A percentile compares a stretch with the other conserved stretches of the same genome.
phyloP scores from a whole-genome alignment of 1,140 invertebrate genomes.

The Heliconius eleuchia region DNA sequence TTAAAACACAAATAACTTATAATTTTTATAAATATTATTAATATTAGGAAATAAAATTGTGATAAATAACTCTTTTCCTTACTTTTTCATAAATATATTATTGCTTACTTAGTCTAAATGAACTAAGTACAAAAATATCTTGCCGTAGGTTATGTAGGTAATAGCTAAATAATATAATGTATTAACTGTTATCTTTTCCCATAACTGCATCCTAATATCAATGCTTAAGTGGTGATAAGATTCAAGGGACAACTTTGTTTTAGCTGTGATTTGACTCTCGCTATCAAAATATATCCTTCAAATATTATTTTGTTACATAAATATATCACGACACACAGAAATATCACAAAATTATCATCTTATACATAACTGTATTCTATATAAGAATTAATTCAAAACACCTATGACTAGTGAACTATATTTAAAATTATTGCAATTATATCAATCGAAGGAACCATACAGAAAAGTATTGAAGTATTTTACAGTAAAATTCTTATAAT shows the following conservation, averaged over 20 bases:
- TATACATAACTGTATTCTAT: not conserved
- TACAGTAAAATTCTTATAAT: too few relatives aligned
- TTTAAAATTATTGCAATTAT: not conserved
- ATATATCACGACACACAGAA: slow-evolving; percentile 54
- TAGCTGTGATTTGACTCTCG: too few relatives aligned
- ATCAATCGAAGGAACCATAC: not conserved
- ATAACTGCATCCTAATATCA: too few relatives aligned
- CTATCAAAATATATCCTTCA: too few relatives aligned
- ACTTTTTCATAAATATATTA: not conserved
- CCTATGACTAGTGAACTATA: slow-evolving; percentile 16
- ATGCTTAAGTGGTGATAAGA: not conserved
- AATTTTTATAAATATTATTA: not conserved
- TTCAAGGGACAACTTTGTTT: too few relatives aligned
- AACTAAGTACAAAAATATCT: slow-evolving; percentile 1
- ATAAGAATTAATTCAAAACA: not conserved
- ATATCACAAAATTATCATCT: slow-evolving; percentile 50
- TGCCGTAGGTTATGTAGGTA: not conserved
- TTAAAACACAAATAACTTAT: not conserved
- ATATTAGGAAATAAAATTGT: not conserved
- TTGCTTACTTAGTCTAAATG: not conserved
- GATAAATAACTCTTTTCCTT: not conserved
- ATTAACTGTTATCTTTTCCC: not conserved
- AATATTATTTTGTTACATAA: slow-evolving; percentile 25
- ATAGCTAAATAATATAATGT: not conserved
- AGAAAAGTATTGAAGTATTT: not conserved